phyloP scores from a whole-genome alignment of 1,140 invertebrate genomes.

The Lepidurus apus region DNA sequence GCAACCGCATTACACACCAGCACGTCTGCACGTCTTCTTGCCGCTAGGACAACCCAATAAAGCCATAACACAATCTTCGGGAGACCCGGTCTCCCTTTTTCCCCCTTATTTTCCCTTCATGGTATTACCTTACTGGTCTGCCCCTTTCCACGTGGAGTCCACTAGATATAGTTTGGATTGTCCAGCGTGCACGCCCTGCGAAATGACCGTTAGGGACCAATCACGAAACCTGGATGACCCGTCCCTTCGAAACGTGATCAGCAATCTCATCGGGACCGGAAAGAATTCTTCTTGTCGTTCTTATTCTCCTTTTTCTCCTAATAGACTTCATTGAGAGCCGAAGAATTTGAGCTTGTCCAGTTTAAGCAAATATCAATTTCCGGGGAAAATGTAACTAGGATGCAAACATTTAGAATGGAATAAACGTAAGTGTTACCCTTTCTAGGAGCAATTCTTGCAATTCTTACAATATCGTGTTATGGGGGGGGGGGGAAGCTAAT shows the following conservation, averaged over 20 bases:
- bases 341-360: too few species aligned
- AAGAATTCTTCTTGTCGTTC: neutral
- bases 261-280: constrained; percentile 1
- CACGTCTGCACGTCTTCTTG: constrained; percentile 3
- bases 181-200: constrained; percentile 7
- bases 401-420: neutral
- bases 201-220: constrained; percentile 14
- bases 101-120: neutral
- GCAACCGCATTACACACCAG: neutral
- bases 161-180: neutral
- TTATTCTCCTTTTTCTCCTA: neutral
- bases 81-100: neutral
- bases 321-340: too few species aligned
- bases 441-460: neutral
- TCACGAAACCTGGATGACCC: constrained; percentile 17
- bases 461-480: neutral
- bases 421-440: neutral
- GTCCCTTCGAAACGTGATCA: constrained; percentile 21
- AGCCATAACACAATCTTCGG: constrained; percentile 15
- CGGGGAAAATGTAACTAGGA: too few species aligned
- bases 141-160: neutral
- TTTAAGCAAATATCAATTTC: too few species aligned
- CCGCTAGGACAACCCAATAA: constrained; percentile 5
- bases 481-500: neutral
- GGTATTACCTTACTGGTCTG: neutral